Evolutionary conservation across 1,140 invertebrate species (phyloP), one percentile per base, ranked within the genome.

Genomic region (Stegodyphus dumicola): DNA sequence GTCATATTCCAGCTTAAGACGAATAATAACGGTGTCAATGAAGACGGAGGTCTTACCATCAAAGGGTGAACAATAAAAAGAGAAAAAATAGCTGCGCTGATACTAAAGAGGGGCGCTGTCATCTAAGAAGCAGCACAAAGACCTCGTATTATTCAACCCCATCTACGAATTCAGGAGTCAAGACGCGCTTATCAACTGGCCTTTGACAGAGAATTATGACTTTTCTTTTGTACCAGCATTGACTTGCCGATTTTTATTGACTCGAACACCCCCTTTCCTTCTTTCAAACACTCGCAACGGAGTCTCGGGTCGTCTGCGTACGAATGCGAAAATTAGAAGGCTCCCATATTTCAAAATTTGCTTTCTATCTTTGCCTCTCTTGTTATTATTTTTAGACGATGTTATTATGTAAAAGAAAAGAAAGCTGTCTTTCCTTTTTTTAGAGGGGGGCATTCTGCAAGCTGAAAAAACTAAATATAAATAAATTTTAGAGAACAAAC

Each of bases 201-300:
- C 78, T 81, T 81, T 81, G 78, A 81, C 78, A 81, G 53, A 81
- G 78, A 81, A 69, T 81, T 81, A 81, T 81, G 78, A 81, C 78
- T 81, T 73, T 69, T 81, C 56, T 51, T 81, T 81, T 81, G 78
- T 81, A n/a, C 52, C 60, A 64, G 18, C 17, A 52, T 48, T 33
- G 73, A 65, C 56, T 52, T 49, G 77, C 65, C 65, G 77, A 78
- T 81, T 81, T 81, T 81, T 81, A 81, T 81, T 81, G 78, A 81
- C 78, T 33, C 33, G 33, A 33, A 33, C 33, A 33, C 33, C 33
- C 33, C 33, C 33, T 33, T 33, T 33, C 33, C 33, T 33, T 33
- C 33, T 33, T 33, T 33, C 33, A 33, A 3, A 33, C 33, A 33
- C 33, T 33, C 33, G 33, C 33, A 33, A 33, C 33, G 33, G 33